phyloP scores from a whole-genome alignment of 2,797 vertebrate species.

The Bryconaethiops microstoma region DNA sequence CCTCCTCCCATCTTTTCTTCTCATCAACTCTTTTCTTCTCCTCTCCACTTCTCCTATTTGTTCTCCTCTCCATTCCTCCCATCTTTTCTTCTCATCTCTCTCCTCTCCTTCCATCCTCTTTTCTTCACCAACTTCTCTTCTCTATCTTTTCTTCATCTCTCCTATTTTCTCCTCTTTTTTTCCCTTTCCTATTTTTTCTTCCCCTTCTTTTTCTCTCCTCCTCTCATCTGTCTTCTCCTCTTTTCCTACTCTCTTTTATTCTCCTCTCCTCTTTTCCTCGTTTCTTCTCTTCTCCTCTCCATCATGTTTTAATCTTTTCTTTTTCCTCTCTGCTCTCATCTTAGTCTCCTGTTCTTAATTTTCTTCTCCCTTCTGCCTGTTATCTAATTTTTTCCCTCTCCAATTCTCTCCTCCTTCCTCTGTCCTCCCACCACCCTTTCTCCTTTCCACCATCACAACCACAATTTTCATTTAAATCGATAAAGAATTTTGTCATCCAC shows the following conservation, averaged over 20 bases:
- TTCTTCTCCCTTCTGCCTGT: neutral
- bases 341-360: neutral
- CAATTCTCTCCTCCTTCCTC: neutral
- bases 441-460: neutral
- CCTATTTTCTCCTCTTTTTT: neutral
- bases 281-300: neutral
- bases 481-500: neutral
- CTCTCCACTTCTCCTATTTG: neutral
- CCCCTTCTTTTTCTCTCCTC: neutral
- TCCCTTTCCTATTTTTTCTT: neutral
- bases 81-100: neutral
- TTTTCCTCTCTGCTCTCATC: neutral
- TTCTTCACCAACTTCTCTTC: neutral
- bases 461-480: constrained; percentile 12
- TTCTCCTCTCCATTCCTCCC: too few species aligned
- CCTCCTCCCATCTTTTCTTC: neutral
- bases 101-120: neutral
- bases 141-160: neutral
- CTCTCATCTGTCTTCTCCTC: neutral
- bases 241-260: neutral
- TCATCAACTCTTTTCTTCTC: neutral
- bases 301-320: neutral
- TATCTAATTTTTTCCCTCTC: neutral
- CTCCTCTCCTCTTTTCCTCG: neutral
- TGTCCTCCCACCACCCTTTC: neutral